phyloP scores from a whole-genome alignment of 35 echinoderm and acorn worm genomes.

The Ophiothrix spiculata region DNA sequence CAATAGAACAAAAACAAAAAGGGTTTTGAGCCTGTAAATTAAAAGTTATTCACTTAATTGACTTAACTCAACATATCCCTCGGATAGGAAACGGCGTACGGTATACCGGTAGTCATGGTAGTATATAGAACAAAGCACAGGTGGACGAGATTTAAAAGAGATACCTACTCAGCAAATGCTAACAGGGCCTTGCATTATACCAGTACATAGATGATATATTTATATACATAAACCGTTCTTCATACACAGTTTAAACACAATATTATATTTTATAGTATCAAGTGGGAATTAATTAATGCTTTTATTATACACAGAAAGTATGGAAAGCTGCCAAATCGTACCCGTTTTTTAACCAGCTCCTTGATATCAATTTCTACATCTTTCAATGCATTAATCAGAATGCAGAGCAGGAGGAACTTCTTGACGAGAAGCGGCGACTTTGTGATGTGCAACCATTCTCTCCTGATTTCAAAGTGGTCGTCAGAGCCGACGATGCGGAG shows the following conservation, averaged over 20 bases:
- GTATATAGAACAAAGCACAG: not conserved
- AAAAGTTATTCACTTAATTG: no score
- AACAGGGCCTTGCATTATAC: not conserved
- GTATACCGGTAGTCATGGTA: no score
- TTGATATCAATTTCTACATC: constrained; percentile 91
- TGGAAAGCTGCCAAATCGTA: constrained; percentile 62
- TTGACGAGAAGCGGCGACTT: constrained; percentile 82
- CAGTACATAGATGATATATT: not conserved
- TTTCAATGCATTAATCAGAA: constrained; percentile 93
- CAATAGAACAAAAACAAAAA: not conserved
- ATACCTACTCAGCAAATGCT: no score
- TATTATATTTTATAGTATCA: not conserved
- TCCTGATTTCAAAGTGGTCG: constrained; percentile 63
- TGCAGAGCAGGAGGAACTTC: constrained; percentile 76
- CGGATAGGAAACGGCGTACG: no score
- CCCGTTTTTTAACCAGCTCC: constrained; percentile 71
- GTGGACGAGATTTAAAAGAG: not conserved
- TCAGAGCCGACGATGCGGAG: constrained; percentile 82
- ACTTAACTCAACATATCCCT: no score
- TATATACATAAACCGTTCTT: no score
- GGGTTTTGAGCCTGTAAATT: no score
- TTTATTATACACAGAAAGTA: constrained; percentile 73
- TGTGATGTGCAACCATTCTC: constrained; percentile 95
- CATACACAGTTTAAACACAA: no score
- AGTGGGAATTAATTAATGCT: not conserved